Percentiles rank a stretch among this genome's conserved stretches.
These are phyloP conservation scores for Leucophenga varia DNA, from an alignment of 1,140 invertebrate species.

Conservation along the genomic window DNA sequence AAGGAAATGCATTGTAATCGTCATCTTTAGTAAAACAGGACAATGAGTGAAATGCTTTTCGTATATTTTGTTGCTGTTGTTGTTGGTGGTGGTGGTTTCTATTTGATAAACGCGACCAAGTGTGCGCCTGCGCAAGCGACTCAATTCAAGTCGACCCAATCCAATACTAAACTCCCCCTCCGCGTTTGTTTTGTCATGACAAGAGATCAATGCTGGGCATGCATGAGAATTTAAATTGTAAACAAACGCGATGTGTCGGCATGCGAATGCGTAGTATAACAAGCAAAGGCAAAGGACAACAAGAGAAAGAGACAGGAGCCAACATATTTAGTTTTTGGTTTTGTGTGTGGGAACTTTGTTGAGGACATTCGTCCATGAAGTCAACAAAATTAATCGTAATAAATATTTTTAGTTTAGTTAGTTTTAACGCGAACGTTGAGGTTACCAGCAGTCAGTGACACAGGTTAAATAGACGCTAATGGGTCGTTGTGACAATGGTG, in stretches of 20 bases:
- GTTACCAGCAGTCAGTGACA: slow-evolving; percentile 20
- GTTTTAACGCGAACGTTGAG: slow-evolving; percentile 22
- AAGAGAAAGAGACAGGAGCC: slow-evolving; percentile 16
- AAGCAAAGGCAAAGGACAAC: slow-evolving; percentile 20
- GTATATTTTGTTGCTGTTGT: not conserved
- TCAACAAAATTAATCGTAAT: slow-evolving; percentile 11
- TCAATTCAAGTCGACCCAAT: too few species aligned
- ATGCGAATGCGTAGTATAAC: slow-evolving; percentile 14
- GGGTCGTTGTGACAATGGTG: too few species aligned
- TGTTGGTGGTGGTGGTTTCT: slow-evolving; percentile 22
- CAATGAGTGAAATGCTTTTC: too few species aligned
- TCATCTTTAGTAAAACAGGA: too few species aligned
- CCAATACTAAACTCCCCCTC: too few species aligned
- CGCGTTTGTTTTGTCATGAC: too few species aligned
- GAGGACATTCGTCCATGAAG: slow-evolving; percentile 48
- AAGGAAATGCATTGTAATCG: slow-evolving; percentile 11
- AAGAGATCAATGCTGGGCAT: slow-evolving; percentile 14
- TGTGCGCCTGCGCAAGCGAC: slow-evolving; percentile 19
- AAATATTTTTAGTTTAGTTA: too few species aligned
- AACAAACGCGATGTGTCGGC: slow-evolving; percentile 38
- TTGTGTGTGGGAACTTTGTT: slow-evolving; percentile 42
- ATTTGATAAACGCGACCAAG: too few species aligned
- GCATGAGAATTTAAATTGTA: slow-evolving; percentile 52
- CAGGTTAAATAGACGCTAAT: slow-evolving; percentile 26
- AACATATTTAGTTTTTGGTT: too few species aligned